Evolutionary conservation across 2,797 vertebrate species (phyloP), one percentile per base, ranked within the genome.

Genomic region (Cichlasoma orientale): DNA sequence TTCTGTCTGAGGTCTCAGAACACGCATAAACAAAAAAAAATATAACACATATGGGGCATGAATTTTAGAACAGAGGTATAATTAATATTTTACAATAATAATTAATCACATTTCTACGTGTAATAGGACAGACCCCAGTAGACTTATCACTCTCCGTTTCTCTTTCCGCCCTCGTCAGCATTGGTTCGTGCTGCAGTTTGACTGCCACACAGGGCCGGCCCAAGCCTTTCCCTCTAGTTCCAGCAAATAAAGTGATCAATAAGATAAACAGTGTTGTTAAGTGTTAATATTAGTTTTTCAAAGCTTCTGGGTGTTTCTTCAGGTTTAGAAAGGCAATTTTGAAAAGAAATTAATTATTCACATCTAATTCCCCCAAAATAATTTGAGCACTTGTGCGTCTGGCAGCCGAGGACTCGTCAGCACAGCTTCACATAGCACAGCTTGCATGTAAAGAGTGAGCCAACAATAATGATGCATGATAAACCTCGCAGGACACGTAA

Each of bases 11-110:
- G 9, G 27, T 55, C 29, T 76, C 10, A 23, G 57, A 57, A 29
- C 3, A 1, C 63, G 29, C 18, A 3, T 12, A 50, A 68, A 50
- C 63, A 29, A 50, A 68, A 44, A 29, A 31, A 27, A 27, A 29
- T n/a, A 50, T 18, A 68, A 50, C 25, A 72, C 41, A 25, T 41
- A 29, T 21, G 7, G 36, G 31, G 33, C 23, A 31, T 19, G 3
- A 21, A 25, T 44, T 19, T 63, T 27, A 75, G 63, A 72, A 10
- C 29, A 9, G 21, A 54, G 54, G 41, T 13, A 29, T 58, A 29
- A 68, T 68, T 44, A 68, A 68, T 68, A 50, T 68, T 75, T 61
- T 36, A 61, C 33, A 38, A 29, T 50, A 29, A 68, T 68, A 68
- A 68, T 68, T 68, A 47, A 50, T 68, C 16, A 1, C 63, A 47